Percentiles rank a stretch among this genome's conserved stretches.
These are phyloP conservation scores for Hylia prasina DNA, from an alignment of 2,113 vertebrate genomes.

Conservation along the genomic window DNA sequence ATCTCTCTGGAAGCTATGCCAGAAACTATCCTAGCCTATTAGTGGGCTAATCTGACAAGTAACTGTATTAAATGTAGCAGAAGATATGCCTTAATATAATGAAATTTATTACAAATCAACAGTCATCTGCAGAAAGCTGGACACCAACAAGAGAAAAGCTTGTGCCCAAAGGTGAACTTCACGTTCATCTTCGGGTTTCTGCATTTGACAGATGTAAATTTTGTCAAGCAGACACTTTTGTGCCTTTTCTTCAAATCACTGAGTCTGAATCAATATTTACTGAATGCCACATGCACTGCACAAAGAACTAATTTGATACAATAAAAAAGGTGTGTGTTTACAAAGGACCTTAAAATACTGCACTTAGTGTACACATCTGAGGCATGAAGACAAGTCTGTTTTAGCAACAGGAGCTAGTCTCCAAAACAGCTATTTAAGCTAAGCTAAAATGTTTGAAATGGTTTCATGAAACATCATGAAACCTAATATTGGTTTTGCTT, in stretches of 20 bases:
- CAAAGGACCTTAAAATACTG: conserved; percentile 9
- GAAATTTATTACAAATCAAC: neutral
- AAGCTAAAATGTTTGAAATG: conserved; percentile 16
- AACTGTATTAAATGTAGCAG: neutral
- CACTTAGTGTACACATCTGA: neutral
- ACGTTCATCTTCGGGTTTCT: neutral
- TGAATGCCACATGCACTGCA: neutral
- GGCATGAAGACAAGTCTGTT: neutral
- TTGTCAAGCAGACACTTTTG: neutral
- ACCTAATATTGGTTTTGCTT: neutral
- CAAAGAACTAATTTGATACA: neutral
- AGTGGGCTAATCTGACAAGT: neutral
- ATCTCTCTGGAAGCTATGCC: neutral
- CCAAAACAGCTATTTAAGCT: neutral
- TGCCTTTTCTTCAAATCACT: neutral
- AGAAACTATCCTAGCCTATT: neutral
- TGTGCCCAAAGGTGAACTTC: neutral
- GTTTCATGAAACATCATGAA: neutral
- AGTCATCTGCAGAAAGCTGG: neutral
- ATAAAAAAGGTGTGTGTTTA: neutral
- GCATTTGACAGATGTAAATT: neutral
- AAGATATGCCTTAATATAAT: neutral
- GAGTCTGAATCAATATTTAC: neutral
- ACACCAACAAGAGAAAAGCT: neutral
- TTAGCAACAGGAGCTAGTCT: conserved; percentile 10